phyloP scores from a whole-genome alignment of 2,113 vertebrate species.

The Sylvietta virens region DNA sequence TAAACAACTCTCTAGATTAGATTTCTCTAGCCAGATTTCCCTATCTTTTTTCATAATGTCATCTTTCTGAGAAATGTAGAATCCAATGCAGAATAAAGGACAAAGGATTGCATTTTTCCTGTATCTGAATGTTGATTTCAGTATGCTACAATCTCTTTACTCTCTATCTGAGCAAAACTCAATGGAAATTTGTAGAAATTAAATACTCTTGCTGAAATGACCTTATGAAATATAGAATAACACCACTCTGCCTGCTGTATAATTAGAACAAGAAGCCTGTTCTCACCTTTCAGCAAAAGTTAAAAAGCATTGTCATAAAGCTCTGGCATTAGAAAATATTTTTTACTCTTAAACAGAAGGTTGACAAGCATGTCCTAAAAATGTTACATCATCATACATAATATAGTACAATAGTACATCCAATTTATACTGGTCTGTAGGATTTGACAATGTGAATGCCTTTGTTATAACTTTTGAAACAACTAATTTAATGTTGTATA shows the following conservation, averaged over 20 bases:
- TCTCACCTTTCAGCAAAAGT: neutral
- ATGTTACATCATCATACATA: neutral
- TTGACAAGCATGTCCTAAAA: neutral
- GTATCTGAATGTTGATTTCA: neutral
- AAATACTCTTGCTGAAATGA: neutral
- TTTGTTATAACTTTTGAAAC: neutral
- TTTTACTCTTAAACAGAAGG: neutral
- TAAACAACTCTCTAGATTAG: neutral
- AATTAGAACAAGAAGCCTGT: neutral
- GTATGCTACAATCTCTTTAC: neutral
- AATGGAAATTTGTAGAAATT: neutral
- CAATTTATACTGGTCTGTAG: neutral
- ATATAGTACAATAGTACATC: neutral
- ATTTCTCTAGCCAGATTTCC: neutral
- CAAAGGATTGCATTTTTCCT: neutral
- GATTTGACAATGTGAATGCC: neutral
- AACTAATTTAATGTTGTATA: neutral
- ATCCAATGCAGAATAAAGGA: neutral
- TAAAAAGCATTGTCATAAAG: neutral
- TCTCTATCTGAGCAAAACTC: neutral
- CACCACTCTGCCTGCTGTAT: neutral
- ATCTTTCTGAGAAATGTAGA: neutral
- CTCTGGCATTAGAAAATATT: neutral
- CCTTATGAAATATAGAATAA: neutral
- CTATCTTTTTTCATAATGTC: neutral